Evolutionary conservation across 2,113 vertebrate genomes (phyloP).

Genomic region (Sciurus niger): DNA sequence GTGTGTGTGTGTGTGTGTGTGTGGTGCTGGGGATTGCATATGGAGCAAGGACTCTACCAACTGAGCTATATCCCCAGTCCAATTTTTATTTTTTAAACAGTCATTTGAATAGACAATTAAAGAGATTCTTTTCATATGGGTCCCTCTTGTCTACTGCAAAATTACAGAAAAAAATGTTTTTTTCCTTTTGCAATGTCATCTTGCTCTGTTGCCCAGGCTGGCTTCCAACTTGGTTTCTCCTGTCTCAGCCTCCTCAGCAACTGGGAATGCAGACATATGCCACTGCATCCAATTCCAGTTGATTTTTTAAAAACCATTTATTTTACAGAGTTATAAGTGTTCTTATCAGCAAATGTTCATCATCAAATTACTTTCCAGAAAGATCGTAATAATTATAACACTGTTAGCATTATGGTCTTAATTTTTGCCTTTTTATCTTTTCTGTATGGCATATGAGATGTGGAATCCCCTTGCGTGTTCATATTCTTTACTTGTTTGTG

Average conservation of each 20-base stretch:
- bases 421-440: background rate
- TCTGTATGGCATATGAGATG: background rate
- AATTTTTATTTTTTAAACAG: background rate
- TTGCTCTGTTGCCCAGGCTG: background rate
- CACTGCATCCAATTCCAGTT: background rate
- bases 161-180: background rate
- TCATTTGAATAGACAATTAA: background rate
- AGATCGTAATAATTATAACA: background rate
- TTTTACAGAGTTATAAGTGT: background rate
- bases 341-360: constrained; percentile 13
- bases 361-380: background rate
- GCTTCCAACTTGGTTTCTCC: background rate
- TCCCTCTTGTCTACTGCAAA: background rate
- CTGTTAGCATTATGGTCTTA: background rate
- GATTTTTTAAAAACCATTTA: background rate
- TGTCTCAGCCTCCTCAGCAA: background rate
- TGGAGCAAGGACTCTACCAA: no score
- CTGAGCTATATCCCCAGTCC: no score
- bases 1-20: no score
- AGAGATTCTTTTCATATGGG: background rate
- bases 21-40: no score
- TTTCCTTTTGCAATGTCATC: background rate
- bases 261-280: background rate
- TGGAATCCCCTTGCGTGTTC: background rate
- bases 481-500: background rate